Evolutionary conservation across 2,888 invertebrate genomes (phyloP).

Genomic region (Embidobia sp.): DNA sequence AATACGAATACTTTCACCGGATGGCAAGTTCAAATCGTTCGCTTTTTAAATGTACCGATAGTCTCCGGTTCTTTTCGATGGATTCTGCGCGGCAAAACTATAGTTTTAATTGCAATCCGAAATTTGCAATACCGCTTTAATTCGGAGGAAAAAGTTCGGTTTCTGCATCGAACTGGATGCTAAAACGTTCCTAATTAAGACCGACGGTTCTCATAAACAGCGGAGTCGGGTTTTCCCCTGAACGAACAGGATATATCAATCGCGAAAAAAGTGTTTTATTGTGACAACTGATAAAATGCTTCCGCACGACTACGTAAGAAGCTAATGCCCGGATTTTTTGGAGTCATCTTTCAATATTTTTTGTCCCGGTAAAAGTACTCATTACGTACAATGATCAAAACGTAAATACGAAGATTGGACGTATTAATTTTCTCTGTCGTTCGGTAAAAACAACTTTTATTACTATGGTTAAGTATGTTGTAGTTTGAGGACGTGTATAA

Average conservation of each 20-base stretch:
- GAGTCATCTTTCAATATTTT: constrained; percentile 23
- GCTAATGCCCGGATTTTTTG: constrained; percentile 36
- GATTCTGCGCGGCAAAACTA: too few species aligned
- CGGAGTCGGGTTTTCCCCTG: not conserved
- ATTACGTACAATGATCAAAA: constrained; percentile 40
- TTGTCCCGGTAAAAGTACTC: constrained; percentile 15
- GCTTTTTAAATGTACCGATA: constrained; percentile 7
- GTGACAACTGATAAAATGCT: constrained; percentile 48
- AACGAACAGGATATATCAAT: constrained; percentile 29
- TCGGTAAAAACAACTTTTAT: constrained; percentile 6
- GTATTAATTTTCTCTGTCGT: constrained; percentile 6
- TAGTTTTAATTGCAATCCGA: too few species aligned
- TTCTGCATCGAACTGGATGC: too few species aligned
- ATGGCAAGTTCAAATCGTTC: constrained; percentile 16
- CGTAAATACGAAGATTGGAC: constrained; percentile 36
- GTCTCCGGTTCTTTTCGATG: too few species aligned
- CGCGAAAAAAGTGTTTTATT: constrained; percentile 44
- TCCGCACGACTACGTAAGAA: constrained; percentile 18
- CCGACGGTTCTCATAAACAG: too few species aligned
- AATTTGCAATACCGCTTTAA: too few species aligned
- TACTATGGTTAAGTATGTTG: too few species aligned
- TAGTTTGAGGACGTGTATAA: too few species aligned
- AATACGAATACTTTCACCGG: constrained; percentile 46
- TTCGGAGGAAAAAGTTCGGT: too few species aligned
- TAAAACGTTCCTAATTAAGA: too few species aligned